Evolutionary conservation across 30 jellyfish, hydroid and myxozoan genomes (phyloP), one percentile per base, ranked within the genome.

Genomic region (Aurelia aurita complex sp. Pacific): DNA sequence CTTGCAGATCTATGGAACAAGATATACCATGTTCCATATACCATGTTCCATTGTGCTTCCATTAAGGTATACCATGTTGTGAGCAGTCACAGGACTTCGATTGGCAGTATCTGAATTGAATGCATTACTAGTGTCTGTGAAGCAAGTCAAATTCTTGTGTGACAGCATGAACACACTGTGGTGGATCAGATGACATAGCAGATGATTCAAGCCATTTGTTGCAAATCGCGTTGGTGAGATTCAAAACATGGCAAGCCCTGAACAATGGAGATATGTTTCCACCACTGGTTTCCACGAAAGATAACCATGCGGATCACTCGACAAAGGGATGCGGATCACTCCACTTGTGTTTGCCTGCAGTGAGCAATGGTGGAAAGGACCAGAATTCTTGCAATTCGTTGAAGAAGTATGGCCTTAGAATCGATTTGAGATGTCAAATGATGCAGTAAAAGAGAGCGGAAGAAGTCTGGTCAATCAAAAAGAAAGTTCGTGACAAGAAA

Each of bases 151-250:
- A 32, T 87, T 68, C 82, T 87, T 82, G 96, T 68, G 74, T 16
- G 87, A 87, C 18, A 59, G 91, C 79, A 87, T 67, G 87, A 87
- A 70, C 74, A 90, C 78, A 32, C 77, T 87, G 64, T 79, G 86
- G 86, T 87, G 92, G 96, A 62, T 87, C 40, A 40, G 82, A 17
- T 57, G 91, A 12, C 78, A 68, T 33, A 63, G 89, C 66, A 64
- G 85, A 85, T 29, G 60, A 18, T 66, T 75, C 77, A 74, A 79
- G 57, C 69, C 87, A 57, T n/a, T n/a, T n/a, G n/a, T n/a, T n/a
- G n/a, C n/a, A n/a, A n/a, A n/a, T n/a, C n/a, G n/a, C n/a, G n/a
- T 87, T 18, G 87, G 77, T 19, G 81, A 79, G 57, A 79, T 87
- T n/a, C 81, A 79, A 60, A 75, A 87, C 36, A 4, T 60, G 78